Evolutionary conservation across 2,113 vertebrate genomes (phyloP).

Genomic region (Sebastes schlegelii): DNA sequence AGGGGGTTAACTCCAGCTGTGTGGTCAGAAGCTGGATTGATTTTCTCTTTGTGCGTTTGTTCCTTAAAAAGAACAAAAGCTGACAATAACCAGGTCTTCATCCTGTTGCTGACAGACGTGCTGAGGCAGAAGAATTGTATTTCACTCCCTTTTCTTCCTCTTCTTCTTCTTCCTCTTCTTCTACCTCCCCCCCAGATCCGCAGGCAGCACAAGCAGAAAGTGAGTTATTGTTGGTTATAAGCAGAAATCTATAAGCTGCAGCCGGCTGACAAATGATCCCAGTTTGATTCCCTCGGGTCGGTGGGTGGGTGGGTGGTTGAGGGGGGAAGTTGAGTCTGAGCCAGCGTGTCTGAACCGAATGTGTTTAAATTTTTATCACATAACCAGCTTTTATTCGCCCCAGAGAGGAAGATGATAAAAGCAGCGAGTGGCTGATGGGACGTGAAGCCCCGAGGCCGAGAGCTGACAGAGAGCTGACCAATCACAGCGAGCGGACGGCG

Average conservation of each 20-base stretch:
- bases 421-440: slow-evolving; percentile 44
- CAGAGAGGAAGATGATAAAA: slow-evolving; percentile 27
- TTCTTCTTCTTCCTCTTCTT: background rate
- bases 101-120: slow-evolving; percentile 16
- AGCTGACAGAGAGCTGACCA: slow-evolving; percentile 25
- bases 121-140: slow-evolving; percentile 27
- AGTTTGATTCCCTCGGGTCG: slow-evolving; percentile 36
- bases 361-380: slow-evolving; percentile 53
- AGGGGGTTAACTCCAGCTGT: background rate
- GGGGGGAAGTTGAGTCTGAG: background rate
- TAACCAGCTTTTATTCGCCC: slow-evolving; percentile 21
- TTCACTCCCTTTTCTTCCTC: background rate
- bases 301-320: background rate
- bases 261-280: slow-evolving; percentile 52
- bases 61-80: slow-evolving; percentile 18
- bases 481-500: slow-evolving; percentile 11
- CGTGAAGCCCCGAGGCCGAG: slow-evolving; percentile 10
- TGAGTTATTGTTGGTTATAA: slow-evolving; percentile 44
- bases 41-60: background rate
- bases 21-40: slow-evolving; percentile 20
- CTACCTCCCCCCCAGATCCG: slow-evolving; percentile 11
- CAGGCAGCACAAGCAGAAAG: slow-evolving; percentile 29
- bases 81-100: slow-evolving; percentile 23
- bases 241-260: slow-evolving; percentile 56
- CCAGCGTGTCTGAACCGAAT: background rate